Percentiles rank a stretch among this genome's conserved stretches.
Evolutionary conservation across 1,140 invertebrate species (phyloP).

Genomic region (Achroia grisella): DNA sequence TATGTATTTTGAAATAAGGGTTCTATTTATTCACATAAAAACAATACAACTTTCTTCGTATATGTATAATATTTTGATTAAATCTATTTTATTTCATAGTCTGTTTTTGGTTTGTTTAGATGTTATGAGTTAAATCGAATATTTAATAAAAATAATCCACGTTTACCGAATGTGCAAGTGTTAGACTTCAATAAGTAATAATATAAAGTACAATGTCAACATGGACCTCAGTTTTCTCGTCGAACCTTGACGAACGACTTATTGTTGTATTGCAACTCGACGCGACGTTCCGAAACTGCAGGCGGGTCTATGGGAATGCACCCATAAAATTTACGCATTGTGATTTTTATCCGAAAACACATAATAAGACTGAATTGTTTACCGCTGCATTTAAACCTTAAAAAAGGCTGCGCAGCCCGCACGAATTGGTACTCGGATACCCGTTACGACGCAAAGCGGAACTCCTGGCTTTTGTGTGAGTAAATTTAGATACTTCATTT

Average conservation of each 20-base stretch:
- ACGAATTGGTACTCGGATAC: constrained; percentile 12
- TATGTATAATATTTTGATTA: too few relatives aligned
- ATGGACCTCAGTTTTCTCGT: constrained; percentile 27
- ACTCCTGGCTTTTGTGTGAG: background rate
- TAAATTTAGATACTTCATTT: too few relatives aligned
- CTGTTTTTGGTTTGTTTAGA: too few relatives aligned
- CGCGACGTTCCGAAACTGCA: constrained; percentile 21
- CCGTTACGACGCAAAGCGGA: constrained; percentile 10
- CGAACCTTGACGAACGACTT: constrained; percentile 55
- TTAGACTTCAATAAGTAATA: constrained; percentile 13
- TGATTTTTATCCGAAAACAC: constrained; percentile 33
- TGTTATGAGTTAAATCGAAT: too few relatives aligned
- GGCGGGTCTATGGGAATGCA: constrained; percentile 39
- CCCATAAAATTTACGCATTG: constrained; percentile 46
- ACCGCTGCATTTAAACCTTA: constrained; percentile 15
- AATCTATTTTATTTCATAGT: too few relatives aligned
- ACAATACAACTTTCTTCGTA: too few relatives aligned
- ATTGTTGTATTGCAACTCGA: constrained; percentile 34
- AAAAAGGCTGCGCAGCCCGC: constrained; percentile 20
- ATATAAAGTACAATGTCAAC: constrained; percentile 21
- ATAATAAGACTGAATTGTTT: constrained; percentile 22
- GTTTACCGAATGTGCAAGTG: background rate
- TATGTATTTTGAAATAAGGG: too few relatives aligned
- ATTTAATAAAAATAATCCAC: too few relatives aligned
- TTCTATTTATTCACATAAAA: too few relatives aligned